Percentiles rank a stretch among this genome's conserved stretches.
phyloP scores from a whole-genome alignment of 2,797 vertebrate species.

The Gymnothorax reevesii region DNA sequence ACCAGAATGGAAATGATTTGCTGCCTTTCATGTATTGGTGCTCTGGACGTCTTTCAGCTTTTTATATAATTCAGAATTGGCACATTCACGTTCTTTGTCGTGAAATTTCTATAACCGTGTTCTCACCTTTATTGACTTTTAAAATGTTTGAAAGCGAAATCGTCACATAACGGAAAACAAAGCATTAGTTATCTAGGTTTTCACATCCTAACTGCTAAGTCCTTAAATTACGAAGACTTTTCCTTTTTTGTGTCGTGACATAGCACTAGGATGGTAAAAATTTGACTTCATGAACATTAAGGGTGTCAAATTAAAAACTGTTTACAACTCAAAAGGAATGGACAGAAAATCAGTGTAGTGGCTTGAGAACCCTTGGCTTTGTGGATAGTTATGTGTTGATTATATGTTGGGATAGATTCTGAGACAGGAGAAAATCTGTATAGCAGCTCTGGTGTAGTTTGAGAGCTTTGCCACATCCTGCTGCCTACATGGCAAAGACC shows the following conservation, averaged over 20 bases:
- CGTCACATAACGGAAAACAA: not conserved
- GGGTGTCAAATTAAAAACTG: not conserved
- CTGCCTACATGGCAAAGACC: not conserved
- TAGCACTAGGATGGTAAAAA: not conserved
- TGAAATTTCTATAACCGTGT: not conserved
- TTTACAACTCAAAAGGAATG: not conserved
- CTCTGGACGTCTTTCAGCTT: not conserved
- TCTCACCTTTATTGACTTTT: not conserved
- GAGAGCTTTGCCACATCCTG: not conserved
- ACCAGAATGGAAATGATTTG: not conserved
- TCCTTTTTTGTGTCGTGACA: not conserved
- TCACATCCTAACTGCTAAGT: not conserved
- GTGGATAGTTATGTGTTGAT: not conserved
- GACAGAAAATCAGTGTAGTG: not conserved
- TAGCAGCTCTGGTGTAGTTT: not conserved
- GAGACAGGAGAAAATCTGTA: not conserved
- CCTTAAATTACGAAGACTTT: not conserved
- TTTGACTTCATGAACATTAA: not conserved
- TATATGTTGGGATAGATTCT: not conserved
- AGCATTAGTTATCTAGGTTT: not conserved
- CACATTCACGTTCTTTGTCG: not conserved
- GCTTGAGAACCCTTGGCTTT: not conserved
- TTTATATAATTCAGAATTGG: not conserved
- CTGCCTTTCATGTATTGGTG: not conserved
- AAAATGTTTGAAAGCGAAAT: not conserved